Evolutionary conservation across 2,888 invertebrate species (phyloP).

Genomic region (Amaurobius ferox): DNA sequence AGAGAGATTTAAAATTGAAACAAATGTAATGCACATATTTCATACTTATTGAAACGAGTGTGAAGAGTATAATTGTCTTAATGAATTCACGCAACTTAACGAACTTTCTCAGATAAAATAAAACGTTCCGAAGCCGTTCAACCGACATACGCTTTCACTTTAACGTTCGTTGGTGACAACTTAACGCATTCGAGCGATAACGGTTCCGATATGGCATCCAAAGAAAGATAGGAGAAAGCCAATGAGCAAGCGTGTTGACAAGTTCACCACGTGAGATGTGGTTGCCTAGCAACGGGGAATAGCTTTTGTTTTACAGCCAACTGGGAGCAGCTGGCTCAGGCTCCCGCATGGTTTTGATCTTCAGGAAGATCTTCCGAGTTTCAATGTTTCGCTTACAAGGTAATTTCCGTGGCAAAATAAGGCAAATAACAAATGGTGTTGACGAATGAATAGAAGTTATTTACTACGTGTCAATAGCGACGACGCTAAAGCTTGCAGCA

Average conservation of each 20-base stretch:
- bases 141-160: background rate
- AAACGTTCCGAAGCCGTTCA: background rate
- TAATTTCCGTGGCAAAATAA: too few species aligned
- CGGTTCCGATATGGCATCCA: background rate
- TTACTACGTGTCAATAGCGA: too few species aligned
- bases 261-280: conserved; percentile 58
- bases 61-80: too few species aligned
- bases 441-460: too few species aligned
- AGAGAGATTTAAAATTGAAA: too few species aligned
- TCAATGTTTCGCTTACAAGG: background rate
- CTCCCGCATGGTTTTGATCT: conserved; percentile 53
- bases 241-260: conserved; percentile 60
- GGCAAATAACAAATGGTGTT: too few species aligned
- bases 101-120: background rate
- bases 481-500: too few species aligned
- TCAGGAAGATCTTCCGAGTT: background rate
- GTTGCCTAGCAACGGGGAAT: conserved; percentile 61
- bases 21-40: too few species aligned
- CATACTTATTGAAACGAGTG: too few species aligned
- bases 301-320: conserved; percentile 55
- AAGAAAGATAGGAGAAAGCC: conserved; percentile 13
- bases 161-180: background rate
- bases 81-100: background rate
- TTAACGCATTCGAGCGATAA: conserved; percentile 20
- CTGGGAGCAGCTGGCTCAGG: conserved; percentile 48